Base-by-base conservation (phyloP, 2,888 invertebrate species). In the Lordiphosa andalusiaca region DNA sequence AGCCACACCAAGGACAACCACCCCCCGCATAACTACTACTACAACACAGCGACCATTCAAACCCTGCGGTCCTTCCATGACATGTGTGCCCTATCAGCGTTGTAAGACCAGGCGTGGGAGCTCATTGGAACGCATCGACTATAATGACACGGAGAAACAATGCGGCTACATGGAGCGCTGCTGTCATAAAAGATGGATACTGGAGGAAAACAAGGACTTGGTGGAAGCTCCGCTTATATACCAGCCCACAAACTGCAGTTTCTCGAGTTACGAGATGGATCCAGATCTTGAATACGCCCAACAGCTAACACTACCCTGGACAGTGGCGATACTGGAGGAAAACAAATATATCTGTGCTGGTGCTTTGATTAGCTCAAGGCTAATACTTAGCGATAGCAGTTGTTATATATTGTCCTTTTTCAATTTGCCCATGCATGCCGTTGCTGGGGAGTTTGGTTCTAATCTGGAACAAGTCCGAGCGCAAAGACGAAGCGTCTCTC, bases 271-370 rank as follows among this genome's bases (percentile, higher is more conserved):
- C 23, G 19, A 4, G n/a, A 35, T 21, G 6, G 21, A n/a, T 35
- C n/a, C 13, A 33, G 12, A 47, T 12, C 10, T 33, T 1, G n/a
- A 19, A 6, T 47, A 47, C 19, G 35, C 19, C 2, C 46, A 47
- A 35, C 46, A 47, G n/a, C 33, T 47, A 0, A 33, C 46, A 4
- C 19, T 47, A n/a, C 46, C 46, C 21, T 47, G 46, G 46, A 47
- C 46, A 6, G 46, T 47, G 6, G 19, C 35, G 19, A n/a, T 47
- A 5, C 35, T 47, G n/a, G 19, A 47, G 21, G n/a, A 21, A n/a
- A n/a, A n/a, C n/a, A 36, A 47, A 12, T 47, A 47, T 36, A 6
- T 47, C n/a, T 47, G 46, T 19, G 33, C 36, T 21, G 46, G 46
- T 33, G 46, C 46, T 7, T 19, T 47, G 46, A 21, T 47, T 6